Conservation (phyloP, 2,888 invertebrate genomes). For the Ptychoptera albimana region DNA sequence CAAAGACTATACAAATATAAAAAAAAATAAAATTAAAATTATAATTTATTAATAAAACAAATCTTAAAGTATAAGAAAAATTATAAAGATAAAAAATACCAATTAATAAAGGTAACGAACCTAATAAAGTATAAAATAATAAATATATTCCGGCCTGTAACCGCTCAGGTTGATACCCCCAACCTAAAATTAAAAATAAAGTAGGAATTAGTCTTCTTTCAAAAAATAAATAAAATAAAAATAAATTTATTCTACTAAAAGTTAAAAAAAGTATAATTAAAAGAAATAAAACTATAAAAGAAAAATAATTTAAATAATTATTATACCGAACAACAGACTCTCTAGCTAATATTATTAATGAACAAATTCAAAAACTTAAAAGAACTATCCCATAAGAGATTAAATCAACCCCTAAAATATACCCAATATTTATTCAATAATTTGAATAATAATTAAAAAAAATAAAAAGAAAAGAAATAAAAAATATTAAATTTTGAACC, state of each 20-base stretch:
- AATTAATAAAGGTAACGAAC: constrained; percentile 37
- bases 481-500: constrained; percentile 36
- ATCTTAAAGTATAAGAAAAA: constrained; percentile 32
- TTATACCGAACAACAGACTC: constrained; percentile 31
- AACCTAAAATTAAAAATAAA: constrained; percentile 48
- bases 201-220: constrained; percentile 49
- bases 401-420: constrained; percentile 34
- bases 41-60: constrained; percentile 35
- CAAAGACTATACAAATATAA: constrained; percentile 38
- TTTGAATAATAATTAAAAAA: constrained; percentile 24
- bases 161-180: constrained; percentile 52
- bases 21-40: constrained; percentile 28
- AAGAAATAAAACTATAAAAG: constrained; percentile 35
- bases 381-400: constrained; percentile 37
- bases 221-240: constrained; percentile 57
- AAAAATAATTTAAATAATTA: constrained; percentile 36
- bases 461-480: constrained; percentile 35
- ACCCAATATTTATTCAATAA: constrained; percentile 30
- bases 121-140: constrained; percentile 53
- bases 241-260: constrained; percentile 40
- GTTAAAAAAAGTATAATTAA: constrained; percentile 37
- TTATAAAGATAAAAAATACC: constrained; percentile 20
- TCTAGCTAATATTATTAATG: constrained; percentile 41
- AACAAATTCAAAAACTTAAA: constrained; percentile 42
- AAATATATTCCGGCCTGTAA: constrained; percentile 48